Percentiles rank a stretch among this genome's conserved stretches.
Evolutionary conservation across 1,140 invertebrate genomes (phyloP).

Genomic region (Scaptomyza pallida): DNA sequence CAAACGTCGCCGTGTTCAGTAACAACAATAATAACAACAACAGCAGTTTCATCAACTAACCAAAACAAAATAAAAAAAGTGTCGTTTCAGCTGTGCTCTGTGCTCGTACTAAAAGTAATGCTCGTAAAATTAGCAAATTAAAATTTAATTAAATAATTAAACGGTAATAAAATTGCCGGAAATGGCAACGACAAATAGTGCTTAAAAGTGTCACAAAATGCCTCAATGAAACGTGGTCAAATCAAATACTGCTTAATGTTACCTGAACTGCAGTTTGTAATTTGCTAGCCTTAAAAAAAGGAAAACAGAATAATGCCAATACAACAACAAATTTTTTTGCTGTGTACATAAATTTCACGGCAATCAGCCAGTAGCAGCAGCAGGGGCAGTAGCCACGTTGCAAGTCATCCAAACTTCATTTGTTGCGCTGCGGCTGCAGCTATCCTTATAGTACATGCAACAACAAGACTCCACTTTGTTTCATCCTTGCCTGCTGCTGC

Average conservation of each 20-base stretch:
- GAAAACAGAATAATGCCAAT: background rate
- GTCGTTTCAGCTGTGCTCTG: conserved; percentile 1
- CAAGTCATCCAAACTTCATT: conserved; percentile 81
- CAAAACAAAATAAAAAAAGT: background rate
- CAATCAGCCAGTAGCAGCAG: conserved; percentile 58
- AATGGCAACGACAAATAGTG: conserved; percentile 36
- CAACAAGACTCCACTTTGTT: conserved; percentile 34
- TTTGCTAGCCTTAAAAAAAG: conserved; percentile 69
- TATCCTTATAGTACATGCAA: conserved; percentile 11
- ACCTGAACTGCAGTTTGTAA: conserved; percentile 44
- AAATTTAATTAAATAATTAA: conserved; percentile 35
- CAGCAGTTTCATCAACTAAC: background rate
- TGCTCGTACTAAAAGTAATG: conserved; percentile 13
- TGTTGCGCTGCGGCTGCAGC: conserved; percentile 61
- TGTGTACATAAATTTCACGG: conserved; percentile 76
- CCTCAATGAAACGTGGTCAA: conserved; percentile 25
- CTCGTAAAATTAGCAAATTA: conserved; percentile 28
- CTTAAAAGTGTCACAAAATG: conserved; percentile 19
- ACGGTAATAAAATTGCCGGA: conserved; percentile 11
- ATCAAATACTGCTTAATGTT: conserved; percentile 14
- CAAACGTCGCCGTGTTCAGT: conserved; percentile 51
- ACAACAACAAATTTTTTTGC: conserved; percentile 45
- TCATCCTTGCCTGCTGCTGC: conserved; percentile 26
- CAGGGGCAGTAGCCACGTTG: conserved; percentile 32
- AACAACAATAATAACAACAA: conserved; percentile 12